Evolutionary conservation across 1,140 invertebrate genomes (phyloP).

Genomic region (Bombus waltoni): DNA sequence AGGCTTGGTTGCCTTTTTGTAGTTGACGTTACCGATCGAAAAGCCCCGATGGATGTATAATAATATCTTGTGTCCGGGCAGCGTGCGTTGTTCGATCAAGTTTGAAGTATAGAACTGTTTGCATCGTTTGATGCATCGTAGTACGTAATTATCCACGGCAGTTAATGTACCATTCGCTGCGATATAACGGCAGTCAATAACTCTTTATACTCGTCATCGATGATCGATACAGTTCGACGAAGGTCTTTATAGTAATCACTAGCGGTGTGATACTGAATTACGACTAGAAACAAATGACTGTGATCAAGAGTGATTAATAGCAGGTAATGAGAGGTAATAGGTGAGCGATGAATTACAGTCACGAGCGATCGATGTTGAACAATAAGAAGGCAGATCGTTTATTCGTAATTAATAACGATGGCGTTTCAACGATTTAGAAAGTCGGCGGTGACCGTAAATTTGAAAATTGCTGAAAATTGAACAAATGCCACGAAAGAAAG

Average conservation of each 20-base stretch:
- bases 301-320: conserved; percentile 13
- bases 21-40: too few species aligned
- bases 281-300: conserved; percentile 13
- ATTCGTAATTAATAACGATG: not conserved
- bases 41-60: too few species aligned
- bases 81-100: not conserved
- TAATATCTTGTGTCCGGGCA: too few species aligned
- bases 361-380: not conserved
- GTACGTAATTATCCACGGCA: not conserved
- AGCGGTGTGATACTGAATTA: not conserved
- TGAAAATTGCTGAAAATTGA: not conserved
- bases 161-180: not conserved
- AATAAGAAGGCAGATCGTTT: not conserved
- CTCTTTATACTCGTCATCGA: not conserved
- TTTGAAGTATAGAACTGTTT: not conserved
- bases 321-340: not conserved
- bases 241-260: not conserved
- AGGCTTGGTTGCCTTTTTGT: too few species aligned
- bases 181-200: not conserved
- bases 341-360: not conserved
- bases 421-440: not conserved
- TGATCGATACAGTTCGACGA: not conserved
- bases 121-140: not conserved
- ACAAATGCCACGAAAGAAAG: too few species aligned
- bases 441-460: not conserved